Percentiles rank a stretch among this genome's conserved stretches.
Conservation (phyloP, 2,888 invertebrate genomes). For the Sesamia inferens region DNA sequence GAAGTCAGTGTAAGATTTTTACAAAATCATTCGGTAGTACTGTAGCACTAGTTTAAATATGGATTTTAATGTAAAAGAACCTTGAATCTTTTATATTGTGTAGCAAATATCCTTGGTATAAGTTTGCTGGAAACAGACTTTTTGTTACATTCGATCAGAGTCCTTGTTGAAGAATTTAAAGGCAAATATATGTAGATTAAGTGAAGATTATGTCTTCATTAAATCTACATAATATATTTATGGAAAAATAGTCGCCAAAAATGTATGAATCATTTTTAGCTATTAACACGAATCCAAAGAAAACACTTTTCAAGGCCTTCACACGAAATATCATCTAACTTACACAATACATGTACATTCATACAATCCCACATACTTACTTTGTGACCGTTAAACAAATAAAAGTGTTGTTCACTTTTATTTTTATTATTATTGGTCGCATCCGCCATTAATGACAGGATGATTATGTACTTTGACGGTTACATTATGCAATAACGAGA, state of each 20-base stretch:
- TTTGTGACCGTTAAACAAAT: slow-evolving; percentile 51
- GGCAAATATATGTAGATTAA: neutral
- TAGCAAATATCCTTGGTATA: neutral
- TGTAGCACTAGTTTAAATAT: no score
- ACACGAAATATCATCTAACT: slow-evolving; percentile 34
- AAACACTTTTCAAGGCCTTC: slow-evolving; percentile 49
- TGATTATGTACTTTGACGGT: slow-evolving; percentile 48
- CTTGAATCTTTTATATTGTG: neutral
- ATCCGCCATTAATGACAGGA: slow-evolving; percentile 59
- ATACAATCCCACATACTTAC: slow-evolving; percentile 51
- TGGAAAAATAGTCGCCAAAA: neutral
- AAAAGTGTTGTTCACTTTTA: slow-evolving; percentile 50
- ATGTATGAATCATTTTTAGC: slow-evolving; percentile 17
- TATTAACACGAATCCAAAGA: slow-evolving; percentile 23
- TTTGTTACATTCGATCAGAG: neutral
- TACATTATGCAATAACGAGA: slow-evolving; percentile 43
- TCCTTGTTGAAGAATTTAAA: neutral
- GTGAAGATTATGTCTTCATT: no score
- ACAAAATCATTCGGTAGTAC: neutral
- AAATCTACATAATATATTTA: no score
- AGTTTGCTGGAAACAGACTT: neutral
- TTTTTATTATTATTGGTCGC: slow-evolving; percentile 55
- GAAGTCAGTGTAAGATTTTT: neutral
- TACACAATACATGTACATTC: slow-evolving; percentile 38
- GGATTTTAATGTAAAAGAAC: no score